Percentiles rank a stretch among this genome's conserved stretches.
These are phyloP conservation scores for Ceriagrion tenellum DNA, from an alignment of 2,888 invertebrate genomes.

Conservation along the genomic window DNA sequence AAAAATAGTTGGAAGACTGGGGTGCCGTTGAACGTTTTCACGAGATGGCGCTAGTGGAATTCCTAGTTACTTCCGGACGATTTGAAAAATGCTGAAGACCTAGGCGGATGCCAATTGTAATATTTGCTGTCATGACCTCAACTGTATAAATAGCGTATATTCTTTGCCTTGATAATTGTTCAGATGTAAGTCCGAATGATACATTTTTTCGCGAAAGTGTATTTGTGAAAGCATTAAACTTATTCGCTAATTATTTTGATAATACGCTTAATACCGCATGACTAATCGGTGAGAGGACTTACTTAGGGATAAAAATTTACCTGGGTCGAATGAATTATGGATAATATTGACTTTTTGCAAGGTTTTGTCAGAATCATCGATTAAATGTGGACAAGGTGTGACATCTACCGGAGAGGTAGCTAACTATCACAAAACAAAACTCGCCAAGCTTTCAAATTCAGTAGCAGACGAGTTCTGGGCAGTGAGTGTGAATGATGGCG, in stretches of 20 bases:
- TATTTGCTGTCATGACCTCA: background rate
- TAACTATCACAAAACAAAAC: constrained; percentile 58
- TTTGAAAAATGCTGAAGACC: background rate
- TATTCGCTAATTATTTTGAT: no score
- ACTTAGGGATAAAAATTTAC: no score
- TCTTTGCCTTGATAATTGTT: no score
- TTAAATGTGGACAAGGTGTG: background rate
- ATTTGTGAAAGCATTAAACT: no score
- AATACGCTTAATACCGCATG: no score
- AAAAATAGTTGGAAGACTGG: background rate
- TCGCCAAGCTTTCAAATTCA: constrained; percentile 26
- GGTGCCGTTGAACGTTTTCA: background rate
- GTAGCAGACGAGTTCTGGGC: constrained; percentile 44
- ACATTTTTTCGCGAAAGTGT: background rate
- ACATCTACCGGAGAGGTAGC: background rate
- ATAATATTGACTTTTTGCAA: background rate
- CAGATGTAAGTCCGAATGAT: background rate
- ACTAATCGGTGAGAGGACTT: no score
- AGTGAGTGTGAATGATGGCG: constrained; percentile 29
- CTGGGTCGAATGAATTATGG: background rate
- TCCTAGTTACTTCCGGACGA: background rate
- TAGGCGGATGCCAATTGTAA: background rate
- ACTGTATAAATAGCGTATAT: background rate
- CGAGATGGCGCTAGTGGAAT: background rate
- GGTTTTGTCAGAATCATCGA: background rate